Conservation (phyloP, 1,140 invertebrate genomes). For the Copidosoma floridanum region DNA sequence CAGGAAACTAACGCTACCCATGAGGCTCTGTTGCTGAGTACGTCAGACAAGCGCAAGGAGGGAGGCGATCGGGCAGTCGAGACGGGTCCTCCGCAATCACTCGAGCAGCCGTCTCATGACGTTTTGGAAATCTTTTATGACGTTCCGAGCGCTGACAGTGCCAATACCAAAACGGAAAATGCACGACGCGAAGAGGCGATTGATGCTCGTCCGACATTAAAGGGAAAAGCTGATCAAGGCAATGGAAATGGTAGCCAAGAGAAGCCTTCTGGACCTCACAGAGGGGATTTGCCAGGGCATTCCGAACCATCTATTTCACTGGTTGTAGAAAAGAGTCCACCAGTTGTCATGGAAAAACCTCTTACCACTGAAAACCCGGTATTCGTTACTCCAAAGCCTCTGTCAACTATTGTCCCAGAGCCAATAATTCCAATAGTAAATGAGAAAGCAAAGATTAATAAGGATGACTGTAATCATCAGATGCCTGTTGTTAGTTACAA, state of each 20-base stretch:
- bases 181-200: no score
- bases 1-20: not conserved
- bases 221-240: no score
- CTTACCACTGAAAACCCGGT: not conserved
- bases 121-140: not conserved
- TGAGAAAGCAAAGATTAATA: not conserved
- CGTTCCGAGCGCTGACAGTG: no score
- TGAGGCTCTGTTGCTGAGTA: no score
- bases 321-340: no score
- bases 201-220: no score
- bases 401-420: not conserved
- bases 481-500: no score
- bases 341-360: no score
- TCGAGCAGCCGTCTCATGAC: not conserved
- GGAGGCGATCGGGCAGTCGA: conserved; percentile 23
- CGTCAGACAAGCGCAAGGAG: not conserved
- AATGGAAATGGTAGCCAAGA: not conserved
- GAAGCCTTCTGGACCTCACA: not conserved
- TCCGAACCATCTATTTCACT: not conserved
- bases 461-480: no score
- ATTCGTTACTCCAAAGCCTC: not conserved
- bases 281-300: conserved; percentile 5
- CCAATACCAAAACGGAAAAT: no score
- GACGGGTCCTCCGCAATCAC: conserved; percentile 18
- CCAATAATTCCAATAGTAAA: not conserved